Evolutionary conservation across 2,888 invertebrate genomes (phyloP), one percentile per base, ranked within the genome.

Genomic region (Patella depressa): DNA sequence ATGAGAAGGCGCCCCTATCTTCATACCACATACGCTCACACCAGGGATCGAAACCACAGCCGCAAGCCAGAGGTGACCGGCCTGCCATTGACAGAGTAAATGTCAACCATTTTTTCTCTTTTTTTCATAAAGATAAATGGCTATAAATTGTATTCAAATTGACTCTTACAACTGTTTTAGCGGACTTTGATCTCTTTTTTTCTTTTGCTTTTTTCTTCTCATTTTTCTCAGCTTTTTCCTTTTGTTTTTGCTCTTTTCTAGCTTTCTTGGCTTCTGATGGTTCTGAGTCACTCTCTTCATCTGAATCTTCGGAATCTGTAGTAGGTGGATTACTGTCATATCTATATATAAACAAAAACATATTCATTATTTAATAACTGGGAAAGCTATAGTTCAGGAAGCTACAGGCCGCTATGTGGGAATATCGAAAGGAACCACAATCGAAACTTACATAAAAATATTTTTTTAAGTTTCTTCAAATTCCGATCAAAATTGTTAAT

Each of bases 261-360:
- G 77, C 81, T 80, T 79, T 80, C 74, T 79, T 82, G 79, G 76
- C 80, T 93, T 91, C 83, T 81, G 86, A 93, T 82, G 93, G 54
- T 11, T 59, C 78, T 2, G 71, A 72, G 29, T 77, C 78, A 74
- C 77, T 79, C 3, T 59, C 79, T 9, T 54, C 79, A 12, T 88
- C 88, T 17, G 85, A 85, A n/a, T 81, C 86, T 34, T 85, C 85
- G 0, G 85, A 85, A 75, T 86, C 86, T 3, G 91, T 89, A 9
- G 90, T 88, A 19, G 88, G 86, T 2, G 88, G 88, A 75, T 95
- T 95, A 70, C 95, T 95, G 89, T 95, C 95, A 87, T 94, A 95
- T 86, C 94, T 94, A 81, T 11, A 87, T 79, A 87, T 86, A 53
- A 72, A 78, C 70, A 57, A 71, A 14, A 17, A 19, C 9, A 71